Percentiles rank a stretch among this genome's conserved stretches.
Conservation (phyloP, 2,888 invertebrate genomes). For the Eudemis profundana region DNA sequence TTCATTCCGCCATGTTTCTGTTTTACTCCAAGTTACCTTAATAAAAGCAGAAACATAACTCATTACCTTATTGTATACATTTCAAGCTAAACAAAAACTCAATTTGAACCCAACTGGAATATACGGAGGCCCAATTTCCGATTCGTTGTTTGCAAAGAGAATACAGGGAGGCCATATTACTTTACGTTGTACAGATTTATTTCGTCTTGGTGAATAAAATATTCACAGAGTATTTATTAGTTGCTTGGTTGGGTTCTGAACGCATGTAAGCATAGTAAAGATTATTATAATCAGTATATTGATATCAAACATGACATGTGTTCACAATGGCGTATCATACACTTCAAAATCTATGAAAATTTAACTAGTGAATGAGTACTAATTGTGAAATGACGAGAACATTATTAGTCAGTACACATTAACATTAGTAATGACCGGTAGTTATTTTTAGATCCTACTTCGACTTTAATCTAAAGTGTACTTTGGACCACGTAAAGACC, state of each 20-base stretch:
- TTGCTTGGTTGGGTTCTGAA: conserved; percentile 10
- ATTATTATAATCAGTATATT: not conserved
- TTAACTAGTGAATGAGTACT: too few species aligned
- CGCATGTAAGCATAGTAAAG: not conserved
- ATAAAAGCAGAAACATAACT: not conserved
- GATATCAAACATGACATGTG: not conserved
- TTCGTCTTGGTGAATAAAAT: conserved; percentile 15
- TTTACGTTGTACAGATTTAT: conserved; percentile 17
- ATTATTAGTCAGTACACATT: too few species aligned
- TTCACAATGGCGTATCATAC: too few species aligned
- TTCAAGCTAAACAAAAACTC: conserved; percentile 10
- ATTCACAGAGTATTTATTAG: conserved; percentile 14
- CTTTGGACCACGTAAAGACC: too few species aligned
- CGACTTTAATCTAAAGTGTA: too few species aligned
- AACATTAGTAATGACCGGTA: too few species aligned
- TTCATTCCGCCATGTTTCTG: too few species aligned
- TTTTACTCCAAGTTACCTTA: not conserved
- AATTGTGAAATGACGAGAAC: too few species aligned
- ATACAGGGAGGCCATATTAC: conserved; percentile 10
- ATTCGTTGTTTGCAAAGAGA: conserved; percentile 28
- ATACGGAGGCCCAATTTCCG: conserved; percentile 26
- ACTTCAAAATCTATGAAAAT: too few species aligned
- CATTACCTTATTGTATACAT: conserved; percentile 5
- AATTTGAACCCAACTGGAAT: conserved; percentile 2
- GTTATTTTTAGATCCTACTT: too few species aligned